These are phyloP conservation scores for Carposina sasakii DNA, from an alignment of 1,140 invertebrate species.

Conservation along the genomic window DNA sequence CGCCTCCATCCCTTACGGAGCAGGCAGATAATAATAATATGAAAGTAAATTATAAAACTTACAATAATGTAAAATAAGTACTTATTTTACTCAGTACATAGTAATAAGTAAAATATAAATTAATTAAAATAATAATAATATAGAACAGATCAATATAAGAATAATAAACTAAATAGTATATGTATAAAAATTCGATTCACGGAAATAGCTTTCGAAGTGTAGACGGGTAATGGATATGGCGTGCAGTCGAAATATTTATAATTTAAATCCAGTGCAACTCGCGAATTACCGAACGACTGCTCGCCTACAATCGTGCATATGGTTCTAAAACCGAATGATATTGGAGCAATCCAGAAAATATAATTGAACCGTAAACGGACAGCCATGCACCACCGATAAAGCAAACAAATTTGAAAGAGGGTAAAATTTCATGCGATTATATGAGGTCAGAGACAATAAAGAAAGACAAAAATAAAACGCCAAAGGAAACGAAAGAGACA, in stretches of 20 bases:
- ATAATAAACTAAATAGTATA: no score
- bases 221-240: slow-evolving; percentile 46
- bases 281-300: slow-evolving; percentile 54
- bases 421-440: slow-evolving; percentile 55
- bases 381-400: slow-evolving; percentile 65
- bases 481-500: slow-evolving; percentile 40
- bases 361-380: slow-evolving; percentile 38
- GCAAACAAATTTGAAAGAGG: slow-evolving; percentile 33
- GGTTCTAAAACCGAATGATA: slow-evolving; percentile 35
- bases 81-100: no score
- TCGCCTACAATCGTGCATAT: slow-evolving; percentile 47
- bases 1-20: no score
- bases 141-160: slow-evolving; percentile 13
- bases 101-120: no score
- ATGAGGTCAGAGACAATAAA: slow-evolving; percentile 47
- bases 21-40: no score
- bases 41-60: no score
- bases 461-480: slow-evolving; percentile 30
- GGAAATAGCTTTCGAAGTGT: slow-evolving; percentile 52
- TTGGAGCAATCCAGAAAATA: slow-evolving; percentile 47
- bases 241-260: slow-evolving; percentile 50
- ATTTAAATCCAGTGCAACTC: slow-evolving; percentile 22
- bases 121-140: slow-evolving; percentile 6
- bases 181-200: no score
- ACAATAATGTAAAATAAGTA: no score